A percentile compares a stretch with the other conserved stretches of the same genome.
Evolutionary conservation across 2,888 invertebrate species (phyloP).

Genomic region (Melipona bicolor): DNA sequence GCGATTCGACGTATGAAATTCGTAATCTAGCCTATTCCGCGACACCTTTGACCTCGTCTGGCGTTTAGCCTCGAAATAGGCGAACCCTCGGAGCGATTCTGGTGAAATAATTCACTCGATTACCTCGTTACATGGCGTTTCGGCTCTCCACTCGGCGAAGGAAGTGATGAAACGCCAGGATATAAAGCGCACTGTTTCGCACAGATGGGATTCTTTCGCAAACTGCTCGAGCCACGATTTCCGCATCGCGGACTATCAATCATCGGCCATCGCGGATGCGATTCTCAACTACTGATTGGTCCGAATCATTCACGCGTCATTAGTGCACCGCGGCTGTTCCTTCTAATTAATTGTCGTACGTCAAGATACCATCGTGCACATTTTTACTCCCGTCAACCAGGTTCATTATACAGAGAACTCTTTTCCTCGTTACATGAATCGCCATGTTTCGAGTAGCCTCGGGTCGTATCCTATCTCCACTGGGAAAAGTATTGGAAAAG

Average conservation of each 20-base stretch:
- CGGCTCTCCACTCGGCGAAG: slow-evolving; percentile 32
- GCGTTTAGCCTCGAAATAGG: slow-evolving; percentile 1
- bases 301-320: slow-evolving; percentile 73
- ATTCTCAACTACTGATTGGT: slow-evolving; percentile 70
- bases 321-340: slow-evolving; percentile 69
- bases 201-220: slow-evolving; percentile 67
- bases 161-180: slow-evolving; percentile 63
- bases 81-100: background rate
- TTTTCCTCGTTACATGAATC: slow-evolving; percentile 43
- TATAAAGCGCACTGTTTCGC: slow-evolving; percentile 63
- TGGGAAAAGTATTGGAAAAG: background rate
- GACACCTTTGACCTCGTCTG: background rate
- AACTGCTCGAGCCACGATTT: slow-evolving; percentile 64
- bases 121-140: slow-evolving; percentile 49
- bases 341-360: slow-evolving; percentile 72
- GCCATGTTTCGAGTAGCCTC: slow-evolving; percentile 18
- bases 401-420: slow-evolving; percentile 41
- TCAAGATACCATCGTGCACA: slow-evolving; percentile 65
- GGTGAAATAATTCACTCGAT: slow-evolving; percentile 51
- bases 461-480: background rate
- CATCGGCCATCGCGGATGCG: slow-evolving; percentile 67
- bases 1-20: no score
- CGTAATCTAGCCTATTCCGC: background rate
- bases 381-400: slow-evolving; percentile 55
- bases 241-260: slow-evolving; percentile 70